Conservation (phyloP, 1,140 invertebrate genomes). For the Lepidotrigona ventralis region DNA sequence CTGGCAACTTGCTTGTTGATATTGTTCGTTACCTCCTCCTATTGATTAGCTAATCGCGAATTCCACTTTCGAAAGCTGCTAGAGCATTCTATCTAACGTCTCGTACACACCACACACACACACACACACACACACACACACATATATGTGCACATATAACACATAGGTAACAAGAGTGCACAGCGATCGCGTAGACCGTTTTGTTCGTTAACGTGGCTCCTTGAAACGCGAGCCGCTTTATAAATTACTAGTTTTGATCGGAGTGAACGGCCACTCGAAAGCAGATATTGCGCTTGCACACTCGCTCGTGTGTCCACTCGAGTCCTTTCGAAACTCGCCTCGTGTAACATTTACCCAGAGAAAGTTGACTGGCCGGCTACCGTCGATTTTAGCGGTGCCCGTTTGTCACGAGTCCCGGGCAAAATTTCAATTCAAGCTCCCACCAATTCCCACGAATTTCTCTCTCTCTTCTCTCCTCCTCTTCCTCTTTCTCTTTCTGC, state of each 20-base stretch:
- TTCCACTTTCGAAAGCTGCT: constrained; percentile 23
- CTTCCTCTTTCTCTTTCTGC: no score
- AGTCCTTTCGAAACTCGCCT: not conserved
- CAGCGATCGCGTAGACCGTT: not conserved
- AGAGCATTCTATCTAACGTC: not conserved
- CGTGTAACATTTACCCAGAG: not conserved
- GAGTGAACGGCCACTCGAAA: not conserved
- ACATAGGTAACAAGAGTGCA: not conserved
- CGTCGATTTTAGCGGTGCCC: not conserved
- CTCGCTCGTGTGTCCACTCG: not conserved
- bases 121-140: no score
- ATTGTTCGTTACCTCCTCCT: not conserved
- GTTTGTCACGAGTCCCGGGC: not conserved
- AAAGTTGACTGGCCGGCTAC: not conserved
- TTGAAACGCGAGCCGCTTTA: constrained; percentile 1
- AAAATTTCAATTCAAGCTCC: not conserved
- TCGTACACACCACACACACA: not conserved
- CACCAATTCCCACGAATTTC: not conserved
- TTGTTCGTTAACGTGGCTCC: constrained; percentile 6
- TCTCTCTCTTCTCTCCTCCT: not conserved
- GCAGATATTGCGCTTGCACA: not conserved
- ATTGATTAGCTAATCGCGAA: constrained; percentile 34
- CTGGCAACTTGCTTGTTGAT: not conserved
- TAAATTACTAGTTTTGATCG: constrained; percentile 3
- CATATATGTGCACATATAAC: not conserved